Evolutionary conservation across 2,113 vertebrate species (phyloP).

Genomic region (Otis tarda): DNA sequence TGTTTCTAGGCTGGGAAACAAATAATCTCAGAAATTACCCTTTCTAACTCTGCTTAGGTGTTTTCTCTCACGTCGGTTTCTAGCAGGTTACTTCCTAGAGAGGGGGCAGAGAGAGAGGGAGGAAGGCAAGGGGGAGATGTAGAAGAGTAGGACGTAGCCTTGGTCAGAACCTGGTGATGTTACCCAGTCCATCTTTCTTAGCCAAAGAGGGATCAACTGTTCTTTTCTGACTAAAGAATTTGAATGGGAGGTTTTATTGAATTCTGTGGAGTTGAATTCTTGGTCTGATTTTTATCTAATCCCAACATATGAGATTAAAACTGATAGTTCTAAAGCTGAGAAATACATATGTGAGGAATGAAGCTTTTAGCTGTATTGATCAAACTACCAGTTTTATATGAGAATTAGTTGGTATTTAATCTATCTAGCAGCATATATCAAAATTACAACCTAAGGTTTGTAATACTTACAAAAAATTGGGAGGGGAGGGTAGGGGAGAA

Average conservation of each 20-base stretch:
- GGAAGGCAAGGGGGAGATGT: not conserved
- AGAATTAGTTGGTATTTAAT: constrained; percentile 52
- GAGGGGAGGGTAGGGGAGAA: not conserved
- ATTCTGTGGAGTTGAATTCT: not conserved
- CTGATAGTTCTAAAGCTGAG: constrained; percentile 1
- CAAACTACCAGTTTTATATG: constrained; percentile 36
- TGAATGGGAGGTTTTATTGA: not conserved
- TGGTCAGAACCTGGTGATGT: not conserved
- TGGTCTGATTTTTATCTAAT: constrained; percentile 8
- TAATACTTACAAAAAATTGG: constrained; percentile 31
- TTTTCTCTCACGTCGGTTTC: not conserved
- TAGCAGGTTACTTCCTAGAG: not conserved
- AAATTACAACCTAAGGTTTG: constrained; percentile 39
- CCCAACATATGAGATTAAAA: not conserved
- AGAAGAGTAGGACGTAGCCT: not conserved
- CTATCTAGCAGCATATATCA: constrained; percentile 36
- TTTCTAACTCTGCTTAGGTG: not conserved
- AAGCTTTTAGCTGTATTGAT: constrained; percentile 50
- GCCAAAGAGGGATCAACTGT: not conserved
- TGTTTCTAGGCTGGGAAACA: not conserved
- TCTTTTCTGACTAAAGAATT: not conserved
- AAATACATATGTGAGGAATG: constrained; percentile 2
- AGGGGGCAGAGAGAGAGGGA: not conserved
- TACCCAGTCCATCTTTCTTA: not conserved
- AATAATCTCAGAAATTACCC: not conserved